A percentile compares a stretch with the other conserved stretches of the same genome.
These are phyloP conservation scores for Eugnorisma glareosa DNA, from an alignment of 2,888 invertebrate genomes.

Conservation along the genomic window DNA sequence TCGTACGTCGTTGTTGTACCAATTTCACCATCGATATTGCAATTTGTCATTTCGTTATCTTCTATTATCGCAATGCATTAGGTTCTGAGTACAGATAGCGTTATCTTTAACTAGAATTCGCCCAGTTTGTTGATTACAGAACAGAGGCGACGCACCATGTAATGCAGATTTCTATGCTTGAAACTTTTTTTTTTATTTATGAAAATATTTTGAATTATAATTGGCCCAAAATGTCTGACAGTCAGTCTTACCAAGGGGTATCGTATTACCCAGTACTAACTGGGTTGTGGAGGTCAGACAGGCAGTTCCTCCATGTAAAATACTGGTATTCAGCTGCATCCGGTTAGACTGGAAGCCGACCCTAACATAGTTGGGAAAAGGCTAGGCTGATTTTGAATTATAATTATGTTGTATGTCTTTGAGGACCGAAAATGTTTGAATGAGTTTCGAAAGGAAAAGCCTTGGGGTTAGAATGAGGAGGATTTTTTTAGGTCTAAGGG, in stretches of 20 bases:
- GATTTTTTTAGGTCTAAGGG: not conserved
- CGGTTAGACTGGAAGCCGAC: no score
- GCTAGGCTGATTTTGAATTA: not conserved
- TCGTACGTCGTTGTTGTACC: slow-evolving; percentile 61
- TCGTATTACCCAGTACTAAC: no score
- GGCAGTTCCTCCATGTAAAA: no score
- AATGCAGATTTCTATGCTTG: slow-evolving; percentile 56
- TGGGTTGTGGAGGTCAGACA: no score
- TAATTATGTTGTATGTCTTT: not conserved
- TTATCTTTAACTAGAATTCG: slow-evolving; percentile 82
- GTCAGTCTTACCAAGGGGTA: no score
- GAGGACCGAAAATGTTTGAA: not conserved
- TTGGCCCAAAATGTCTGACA: no score
- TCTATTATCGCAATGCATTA: slow-evolving; percentile 82
- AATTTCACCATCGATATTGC: slow-evolving; percentile 79
- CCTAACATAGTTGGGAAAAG: no score
- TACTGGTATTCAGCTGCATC: no score
- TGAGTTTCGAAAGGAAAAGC: not conserved
- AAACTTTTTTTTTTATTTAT: slow-evolving; percentile 10
- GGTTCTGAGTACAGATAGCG: slow-evolving; percentile 84
- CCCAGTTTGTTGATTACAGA: slow-evolving; percentile 68
- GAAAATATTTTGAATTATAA: not conserved
- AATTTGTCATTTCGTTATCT: slow-evolving; percentile 86
- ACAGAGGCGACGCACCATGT: slow-evolving; percentile 50
- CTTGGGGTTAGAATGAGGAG: not conserved